Evolutionary conservation across 2,888 invertebrate species (phyloP).

Genomic region (Hipparchia semele): DNA sequence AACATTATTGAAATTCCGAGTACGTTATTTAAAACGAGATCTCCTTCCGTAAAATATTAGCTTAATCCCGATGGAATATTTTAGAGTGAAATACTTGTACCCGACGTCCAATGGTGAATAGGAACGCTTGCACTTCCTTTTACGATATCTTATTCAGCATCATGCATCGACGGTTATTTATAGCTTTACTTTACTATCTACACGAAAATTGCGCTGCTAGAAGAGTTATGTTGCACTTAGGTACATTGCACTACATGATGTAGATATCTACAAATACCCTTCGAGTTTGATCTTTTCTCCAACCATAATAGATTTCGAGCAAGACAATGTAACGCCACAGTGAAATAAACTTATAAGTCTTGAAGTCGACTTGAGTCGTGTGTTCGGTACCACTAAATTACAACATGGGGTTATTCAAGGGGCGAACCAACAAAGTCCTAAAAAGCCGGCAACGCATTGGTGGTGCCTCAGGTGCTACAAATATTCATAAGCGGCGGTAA

Average conservation of each 20-base stretch:
- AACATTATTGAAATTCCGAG: not conserved
- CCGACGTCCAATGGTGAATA: conserved; percentile 43
- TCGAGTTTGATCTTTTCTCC: no score
- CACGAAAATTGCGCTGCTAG: conserved; percentile 33
- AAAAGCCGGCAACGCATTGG: no score
- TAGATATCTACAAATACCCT: no score
- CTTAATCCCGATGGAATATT: conserved; percentile 34
- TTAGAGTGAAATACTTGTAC: conserved; percentile 27
- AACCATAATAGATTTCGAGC: no score
- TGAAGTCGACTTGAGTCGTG: no score
- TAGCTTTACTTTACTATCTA: conserved; percentile 37
- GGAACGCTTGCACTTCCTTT: conserved; percentile 55
- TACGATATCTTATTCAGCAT: conserved; percentile 44
- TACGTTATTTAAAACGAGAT: conserved; percentile 8
- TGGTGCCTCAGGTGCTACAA: no score
- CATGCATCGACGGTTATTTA: conserved; percentile 35
- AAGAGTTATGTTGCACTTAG: conserved; percentile 21
- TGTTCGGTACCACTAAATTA: no score
- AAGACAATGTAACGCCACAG: no score
- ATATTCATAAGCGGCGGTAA: no score
- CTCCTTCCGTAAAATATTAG: conserved; percentile 30
- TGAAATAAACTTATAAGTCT: no score
- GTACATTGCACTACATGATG: conserved; percentile 12
- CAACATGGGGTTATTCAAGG: no score
- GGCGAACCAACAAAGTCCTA: no score